Base-by-base conservation (phyloP, 2,888 invertebrate species). In the Aelia acuminata region DNA sequence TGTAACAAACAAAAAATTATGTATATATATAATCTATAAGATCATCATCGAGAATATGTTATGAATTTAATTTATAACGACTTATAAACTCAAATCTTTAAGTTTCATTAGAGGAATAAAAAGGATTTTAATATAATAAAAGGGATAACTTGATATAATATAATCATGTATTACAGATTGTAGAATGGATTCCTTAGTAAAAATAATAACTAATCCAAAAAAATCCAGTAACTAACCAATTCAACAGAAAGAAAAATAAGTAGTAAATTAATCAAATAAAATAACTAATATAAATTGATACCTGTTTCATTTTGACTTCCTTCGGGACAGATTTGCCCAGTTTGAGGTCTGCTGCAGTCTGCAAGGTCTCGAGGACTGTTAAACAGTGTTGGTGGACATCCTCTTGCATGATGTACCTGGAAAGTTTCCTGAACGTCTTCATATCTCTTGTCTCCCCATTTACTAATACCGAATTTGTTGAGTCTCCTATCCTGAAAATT, bases 401-500 rank as follows among this genome's bases (percentile, higher is more conserved):
- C 90, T 97, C 95, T 93, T 99, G 99, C 98, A 98, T 98, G 91
- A 99, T 99, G 93, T 98, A 98, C 88, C 98, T 95, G 0, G 98
- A 97, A 93, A 97, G 94, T 93, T 97, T 97, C 84, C 96, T 94
- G 93, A 98, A 98, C 90, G 95, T 93, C 43, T 95, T 94, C 89
- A 97, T 93, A 91, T 98, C 95, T 22, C 98, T 94, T 0, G 95
- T 94, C 90, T 94, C 94, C 0, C 96, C 96, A 92, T 98, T 98
- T 26, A 97, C 95, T 89, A 94, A 93, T 84, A 98, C 95, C 26
- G 94, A 93, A 0, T 98, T 98, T 0, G 94, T 94, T 0, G 96
- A 94, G 48, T 94, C 95, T 13, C 93, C 92, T 85, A 94, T 94
- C 92, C 97, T 97, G 70, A 70, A 63, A 87, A 63, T 31, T 84